phyloP scores from a whole-genome alignment of 2,797 vertebrate genomes.

The Tapirus indicus region DNA sequence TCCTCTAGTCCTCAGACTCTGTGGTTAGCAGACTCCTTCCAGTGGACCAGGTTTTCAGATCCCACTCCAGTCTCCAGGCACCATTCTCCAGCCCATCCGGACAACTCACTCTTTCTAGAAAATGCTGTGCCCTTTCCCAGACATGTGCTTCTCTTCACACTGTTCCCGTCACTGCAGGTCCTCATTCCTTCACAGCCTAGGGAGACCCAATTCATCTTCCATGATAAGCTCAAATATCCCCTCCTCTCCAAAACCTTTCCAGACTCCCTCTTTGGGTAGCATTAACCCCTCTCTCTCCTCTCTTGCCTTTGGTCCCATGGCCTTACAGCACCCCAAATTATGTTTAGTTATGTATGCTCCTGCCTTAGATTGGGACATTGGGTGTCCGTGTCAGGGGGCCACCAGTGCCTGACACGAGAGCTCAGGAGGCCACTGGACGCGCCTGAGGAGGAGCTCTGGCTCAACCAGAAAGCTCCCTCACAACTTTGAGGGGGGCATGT shows the following conservation, averaged over 20 bases:
- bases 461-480: neutral
- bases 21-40: neutral
- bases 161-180: neutral
- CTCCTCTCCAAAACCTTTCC: neutral
- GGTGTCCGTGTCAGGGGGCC: rapidly evolving
- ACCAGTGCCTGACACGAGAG: neutral
- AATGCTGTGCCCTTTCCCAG: neutral
- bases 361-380: neutral
- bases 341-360: neutral
- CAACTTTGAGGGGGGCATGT: rapidly evolving
- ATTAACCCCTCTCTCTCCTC: neutral
- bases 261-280: neutral
- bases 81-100: neutral
- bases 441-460: neutral
- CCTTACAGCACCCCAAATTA: neutral
- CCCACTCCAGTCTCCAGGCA: neutral
- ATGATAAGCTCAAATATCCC: neutral
- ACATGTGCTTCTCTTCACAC: neutral
- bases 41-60: neutral
- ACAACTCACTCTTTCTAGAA: neutral
- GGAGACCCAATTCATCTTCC: neutral
- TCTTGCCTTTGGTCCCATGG: neutral
- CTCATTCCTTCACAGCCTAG: neutral
- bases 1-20: neutral
- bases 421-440: neutral